Conservation (phyloP, 2,888 invertebrate species). For the Spodoptera littoralis region DNA sequence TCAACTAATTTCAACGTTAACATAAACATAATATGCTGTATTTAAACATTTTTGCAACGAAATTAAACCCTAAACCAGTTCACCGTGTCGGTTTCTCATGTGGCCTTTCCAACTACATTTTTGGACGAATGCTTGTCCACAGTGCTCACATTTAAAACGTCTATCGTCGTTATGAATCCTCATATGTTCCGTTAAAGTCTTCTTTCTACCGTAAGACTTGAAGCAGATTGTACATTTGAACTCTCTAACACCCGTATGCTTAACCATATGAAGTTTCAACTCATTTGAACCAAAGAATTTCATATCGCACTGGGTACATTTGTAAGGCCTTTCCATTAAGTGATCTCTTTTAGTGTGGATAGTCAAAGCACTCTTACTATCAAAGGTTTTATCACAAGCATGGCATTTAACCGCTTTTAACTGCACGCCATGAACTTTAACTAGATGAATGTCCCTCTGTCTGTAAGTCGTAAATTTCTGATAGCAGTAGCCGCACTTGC, state of each 20-base stretch:
- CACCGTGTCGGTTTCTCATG: slow-evolving; percentile 59
- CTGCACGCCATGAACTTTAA: slow-evolving; percentile 67
- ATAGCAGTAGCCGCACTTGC: slow-evolving; percentile 74
- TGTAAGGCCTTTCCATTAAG: slow-evolving; percentile 70
- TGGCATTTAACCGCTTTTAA: slow-evolving; percentile 66
- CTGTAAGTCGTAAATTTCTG: slow-evolving; percentile 72
- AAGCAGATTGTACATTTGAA: slow-evolving; percentile 67
- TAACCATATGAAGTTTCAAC: slow-evolving; percentile 65
- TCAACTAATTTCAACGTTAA: neutral
- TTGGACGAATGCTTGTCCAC: slow-evolving; percentile 62
- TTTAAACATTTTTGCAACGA: slow-evolving; percentile 3
- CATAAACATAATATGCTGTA: slow-evolving; percentile 6
- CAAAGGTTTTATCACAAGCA: slow-evolving; percentile 70
- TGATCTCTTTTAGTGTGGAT: slow-evolving; percentile 74
- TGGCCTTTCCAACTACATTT: slow-evolving; percentile 66
- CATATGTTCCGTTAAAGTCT: slow-evolving; percentile 66
- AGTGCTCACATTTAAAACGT: slow-evolving; percentile 60
- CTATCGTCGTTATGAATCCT: slow-evolving; percentile 67
- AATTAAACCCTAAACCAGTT: slow-evolving; percentile 31
- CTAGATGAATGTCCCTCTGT: slow-evolving; percentile 69
- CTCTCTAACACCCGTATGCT: slow-evolving; percentile 63
- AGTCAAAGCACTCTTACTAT: slow-evolving; percentile 64
- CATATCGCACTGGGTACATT: slow-evolving; percentile 71
- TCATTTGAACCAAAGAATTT: slow-evolving; percentile 68
- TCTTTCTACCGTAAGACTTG: slow-evolving; percentile 66